Conservation (phyloP, 2,888 invertebrate species). For the Pyrochroa serraticornis region DNA sequence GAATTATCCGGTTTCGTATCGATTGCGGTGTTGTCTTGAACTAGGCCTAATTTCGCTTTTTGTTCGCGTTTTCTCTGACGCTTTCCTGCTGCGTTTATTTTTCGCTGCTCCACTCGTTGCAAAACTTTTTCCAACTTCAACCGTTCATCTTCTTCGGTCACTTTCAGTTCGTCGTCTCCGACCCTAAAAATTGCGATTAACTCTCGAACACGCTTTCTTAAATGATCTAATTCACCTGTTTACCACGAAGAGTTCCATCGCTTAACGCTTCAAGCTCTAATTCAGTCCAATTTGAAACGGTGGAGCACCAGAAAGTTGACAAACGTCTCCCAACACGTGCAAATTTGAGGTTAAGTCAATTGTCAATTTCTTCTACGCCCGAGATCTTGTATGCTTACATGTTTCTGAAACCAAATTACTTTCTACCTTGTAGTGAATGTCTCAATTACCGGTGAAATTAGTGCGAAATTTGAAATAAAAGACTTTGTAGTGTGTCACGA, state of each 20-base stretch:
- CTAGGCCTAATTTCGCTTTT: constrained; percentile 8
- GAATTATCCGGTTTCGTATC: too few species aligned
- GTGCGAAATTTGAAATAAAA: too few species aligned
- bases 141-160: constrained; percentile 58
- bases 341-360: constrained; percentile 2
- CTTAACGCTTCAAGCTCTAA: not conserved
- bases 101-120: constrained; percentile 63
- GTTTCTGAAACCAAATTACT: not conserved
- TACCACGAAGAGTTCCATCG: constrained; percentile 74
- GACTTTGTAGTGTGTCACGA: too few species aligned
- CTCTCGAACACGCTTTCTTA: constrained; percentile 23
- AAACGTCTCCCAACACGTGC: not conserved
- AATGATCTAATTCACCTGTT: constrained; percentile 64
- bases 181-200: constrained; percentile 52
- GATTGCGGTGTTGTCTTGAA: too few species aligned
- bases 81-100: constrained; percentile 45
- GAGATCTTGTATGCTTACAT: too few species aligned
- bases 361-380: too few species aligned
- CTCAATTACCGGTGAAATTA: too few species aligned
- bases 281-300: not conserved
- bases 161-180: constrained; percentile 55
- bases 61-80: constrained; percentile 36
- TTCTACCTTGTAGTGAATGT: too few species aligned
- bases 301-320: not conserved
- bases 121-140: constrained; percentile 65